Percentiles rank a stretch among this genome's conserved stretches.
Conservation (phyloP, 1,140 invertebrate species). For the Coelopa frigida region DNA sequence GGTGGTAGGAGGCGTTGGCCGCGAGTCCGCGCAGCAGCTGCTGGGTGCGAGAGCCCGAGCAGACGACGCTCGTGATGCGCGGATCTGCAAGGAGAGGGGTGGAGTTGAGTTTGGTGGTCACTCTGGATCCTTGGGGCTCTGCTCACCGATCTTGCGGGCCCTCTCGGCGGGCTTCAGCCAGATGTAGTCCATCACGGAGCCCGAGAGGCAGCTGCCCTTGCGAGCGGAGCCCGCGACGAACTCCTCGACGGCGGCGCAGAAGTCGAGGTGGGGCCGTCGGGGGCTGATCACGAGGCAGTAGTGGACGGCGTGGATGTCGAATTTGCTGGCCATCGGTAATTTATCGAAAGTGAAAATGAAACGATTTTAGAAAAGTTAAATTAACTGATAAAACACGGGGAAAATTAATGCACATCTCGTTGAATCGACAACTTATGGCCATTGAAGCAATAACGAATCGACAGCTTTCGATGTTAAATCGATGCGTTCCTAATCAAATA, state of each 20-base stretch:
- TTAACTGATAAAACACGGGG: no score
- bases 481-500: no score
- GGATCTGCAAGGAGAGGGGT: conserved; percentile 1
- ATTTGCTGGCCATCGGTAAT: conserved; percentile 25
- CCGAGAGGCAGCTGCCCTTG: conserved; percentile 12
- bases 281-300: conserved; percentile 38
- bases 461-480: no score
- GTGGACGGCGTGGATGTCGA: conserved; percentile 39
- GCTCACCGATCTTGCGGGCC: conserved; percentile 25
- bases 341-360: neutral
- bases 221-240: conserved; percentile 15
- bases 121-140: neutral
- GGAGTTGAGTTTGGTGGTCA: neutral
- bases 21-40: conserved; percentile 27
- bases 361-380: conserved; percentile 1
- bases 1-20: conserved; percentile 29
- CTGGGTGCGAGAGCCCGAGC: conserved; percentile 32
- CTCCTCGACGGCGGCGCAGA: conserved; percentile 33
- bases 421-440: no score
- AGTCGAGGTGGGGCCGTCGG: conserved; percentile 18
- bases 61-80: conserved; percentile 29
- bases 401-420: no score
- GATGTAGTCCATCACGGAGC: conserved; percentile 25
- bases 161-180: conserved; percentile 28
- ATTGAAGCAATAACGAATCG: no score